Base-by-base conservation (phyloP, 2,113 vertebrate genomes). In the Machaerirhynchus nigripectus region DNA sequence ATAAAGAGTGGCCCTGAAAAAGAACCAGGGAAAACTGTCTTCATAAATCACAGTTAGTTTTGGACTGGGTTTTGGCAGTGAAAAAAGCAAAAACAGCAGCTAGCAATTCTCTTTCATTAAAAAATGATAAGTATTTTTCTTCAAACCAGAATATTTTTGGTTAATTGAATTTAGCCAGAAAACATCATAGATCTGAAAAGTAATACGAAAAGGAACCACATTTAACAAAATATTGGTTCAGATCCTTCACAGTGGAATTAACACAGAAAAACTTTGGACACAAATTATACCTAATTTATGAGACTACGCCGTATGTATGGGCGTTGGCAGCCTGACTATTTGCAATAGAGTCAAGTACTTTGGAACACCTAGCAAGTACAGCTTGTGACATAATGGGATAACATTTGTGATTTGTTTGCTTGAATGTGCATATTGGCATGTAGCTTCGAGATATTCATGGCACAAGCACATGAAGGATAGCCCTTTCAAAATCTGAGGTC, bases 31-130 rank as follows among this genome's bases (percentile, higher is more conserved):
- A 47, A 79, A 24, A 7, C 35, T 77, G 3, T 78, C 44, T 90
- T 68, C 59, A 82, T 89, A 91, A 97, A 96, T 97, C 90, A 87
- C 42, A 81, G 84, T 84, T 92, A 92, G n/a, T 92, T 77, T 92
- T 87, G 91, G 77, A 91, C 17, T 76, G 30, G 18, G 39, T 92
- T 96, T 93, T 94, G 88, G 89, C 85, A 87, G n/a, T 77, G 37
- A 94, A 81, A 84, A 89, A 81, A 46, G 15, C n/a, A 75, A 39
- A 70, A 50, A 40, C 11, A 46, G 10, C 19, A 91, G 28, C 49
- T 85, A 93, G 37, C 11, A 79, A 77, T 90, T 95, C n/a, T 33
- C 53, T 46, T 63, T 87, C 75, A 77, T 79, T 84, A 82, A 90
- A 95, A 64, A 76, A 57, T 31, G 42, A 65, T 27, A 85, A 82